Evolutionary conservation across 2,797 vertebrate genomes (phyloP).

Genomic region (Myiotriccus ornatus): DNA sequence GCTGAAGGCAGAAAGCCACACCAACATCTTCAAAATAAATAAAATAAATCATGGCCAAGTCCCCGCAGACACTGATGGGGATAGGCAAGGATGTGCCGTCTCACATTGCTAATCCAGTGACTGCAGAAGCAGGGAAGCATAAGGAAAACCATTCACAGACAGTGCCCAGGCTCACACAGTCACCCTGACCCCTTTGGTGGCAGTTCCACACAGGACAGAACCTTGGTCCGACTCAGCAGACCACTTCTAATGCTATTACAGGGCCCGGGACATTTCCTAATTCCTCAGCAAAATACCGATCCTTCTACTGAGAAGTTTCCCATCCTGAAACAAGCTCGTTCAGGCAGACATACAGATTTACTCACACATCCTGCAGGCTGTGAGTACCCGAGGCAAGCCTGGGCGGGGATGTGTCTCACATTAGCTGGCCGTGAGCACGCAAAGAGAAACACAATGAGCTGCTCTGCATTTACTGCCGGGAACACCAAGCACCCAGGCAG

Average conservation of each 20-base stretch:
- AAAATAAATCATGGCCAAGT: neutral
- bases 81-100: neutral
- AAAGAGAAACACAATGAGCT: neutral
- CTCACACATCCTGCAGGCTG: neutral
- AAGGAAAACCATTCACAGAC: rapidly evolving
- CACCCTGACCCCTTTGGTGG: neutral
- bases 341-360: neutral
- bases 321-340: neutral
- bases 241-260: neutral
- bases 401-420: neutral
- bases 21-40: neutral
- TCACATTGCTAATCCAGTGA: neutral
- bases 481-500: rapidly evolving
- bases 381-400: neutral
- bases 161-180: neutral
- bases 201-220: neutral
- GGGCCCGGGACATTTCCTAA: no score
- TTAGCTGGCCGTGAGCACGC: rapidly evolving
- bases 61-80: neutral
- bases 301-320: neutral
- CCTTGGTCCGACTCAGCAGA: neutral
- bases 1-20: neutral
- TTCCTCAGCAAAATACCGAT: rapidly evolving
- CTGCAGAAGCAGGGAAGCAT: neutral
- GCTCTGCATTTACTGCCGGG: neutral